Evolutionary conservation across 2,113 vertebrate species (phyloP).

Genomic region (Serinus canaria): DNA sequence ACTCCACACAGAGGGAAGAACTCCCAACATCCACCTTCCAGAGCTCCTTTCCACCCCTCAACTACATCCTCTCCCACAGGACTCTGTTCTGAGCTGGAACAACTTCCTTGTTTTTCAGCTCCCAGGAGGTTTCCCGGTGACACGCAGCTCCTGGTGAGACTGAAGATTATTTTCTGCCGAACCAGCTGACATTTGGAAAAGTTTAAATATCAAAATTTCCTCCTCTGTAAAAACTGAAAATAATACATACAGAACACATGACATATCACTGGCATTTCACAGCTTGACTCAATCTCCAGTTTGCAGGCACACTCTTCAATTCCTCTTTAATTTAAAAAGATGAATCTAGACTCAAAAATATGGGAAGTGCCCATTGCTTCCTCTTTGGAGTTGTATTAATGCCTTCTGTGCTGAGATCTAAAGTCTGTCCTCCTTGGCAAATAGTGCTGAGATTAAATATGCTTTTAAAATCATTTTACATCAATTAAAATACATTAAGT

Average conservation of each 20-base stretch:
- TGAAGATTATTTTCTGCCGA: neutral
- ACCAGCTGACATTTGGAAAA: conserved; percentile 38
- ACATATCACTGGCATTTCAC: conserved; percentile 23
- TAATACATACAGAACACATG: conserved; percentile 23
- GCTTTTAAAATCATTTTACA: neutral
- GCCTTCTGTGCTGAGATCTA: accelerated
- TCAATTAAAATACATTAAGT: neutral
- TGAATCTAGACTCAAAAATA: neutral
- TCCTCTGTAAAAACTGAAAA: conserved; percentile 50
- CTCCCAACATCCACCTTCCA: neutral
- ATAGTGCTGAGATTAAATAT: neutral
- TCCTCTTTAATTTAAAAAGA: neutral
- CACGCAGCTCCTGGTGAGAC: neutral
- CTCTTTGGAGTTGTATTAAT: neutral
- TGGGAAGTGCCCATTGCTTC: neutral
- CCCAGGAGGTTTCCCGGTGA: neutral
- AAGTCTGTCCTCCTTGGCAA: neutral
- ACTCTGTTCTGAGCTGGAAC: neutral
- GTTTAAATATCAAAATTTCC: conserved; percentile 41
- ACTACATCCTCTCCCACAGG: accelerated
- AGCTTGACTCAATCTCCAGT: neutral
- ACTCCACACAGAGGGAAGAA: accelerated
- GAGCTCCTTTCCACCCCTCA: neutral
- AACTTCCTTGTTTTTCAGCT: neutral
- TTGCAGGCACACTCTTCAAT: neutral